Evolutionary conservation across 2,888 invertebrate species (phyloP).

Genomic region (Leucoma salicis): DNA sequence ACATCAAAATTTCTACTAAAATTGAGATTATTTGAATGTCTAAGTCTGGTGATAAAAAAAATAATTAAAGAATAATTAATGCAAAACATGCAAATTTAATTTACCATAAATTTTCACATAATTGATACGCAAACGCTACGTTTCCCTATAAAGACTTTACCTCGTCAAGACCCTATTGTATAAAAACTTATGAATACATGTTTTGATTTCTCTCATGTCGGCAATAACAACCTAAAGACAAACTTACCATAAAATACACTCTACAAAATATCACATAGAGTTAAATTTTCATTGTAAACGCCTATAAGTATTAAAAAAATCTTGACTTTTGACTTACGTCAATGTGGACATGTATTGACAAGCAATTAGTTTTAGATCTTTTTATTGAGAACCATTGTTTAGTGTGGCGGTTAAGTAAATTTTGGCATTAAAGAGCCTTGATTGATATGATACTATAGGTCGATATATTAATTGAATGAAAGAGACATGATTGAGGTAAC

Average conservation of each 20-base stretch:
- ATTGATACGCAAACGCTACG: constrained; percentile 23
- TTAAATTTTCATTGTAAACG: constrained; percentile 3
- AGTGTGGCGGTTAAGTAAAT: constrained; percentile 9
- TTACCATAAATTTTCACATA: constrained; percentile 26
- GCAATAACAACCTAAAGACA: neutral
- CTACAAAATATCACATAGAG: constrained; percentile 2
- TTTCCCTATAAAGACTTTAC: constrained; percentile 28
- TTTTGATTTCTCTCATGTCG: constrained; percentile 37
- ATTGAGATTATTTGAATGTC: no score
- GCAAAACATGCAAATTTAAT: constrained; percentile 17
- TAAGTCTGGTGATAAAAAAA: no score
- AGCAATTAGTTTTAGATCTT: constrained; percentile 44
- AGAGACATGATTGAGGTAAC: neutral
- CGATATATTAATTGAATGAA: neutral
- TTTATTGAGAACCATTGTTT: constrained; percentile 15
- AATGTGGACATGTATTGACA: constrained; percentile 43
- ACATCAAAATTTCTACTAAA: no score
- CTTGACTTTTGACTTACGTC: constrained; percentile 37
- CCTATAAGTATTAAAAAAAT: constrained; percentile 28
- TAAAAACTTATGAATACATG: constrained; percentile 26
- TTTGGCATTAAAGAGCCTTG: neutral
- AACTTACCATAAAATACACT: neutral
- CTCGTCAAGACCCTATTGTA: constrained; percentile 36
- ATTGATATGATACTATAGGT: neutral
- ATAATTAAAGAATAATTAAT: neutral